These are phyloP conservation scores for Embiotoca jacksoni DNA, from an alignment of 2,113 vertebrate species.

Conservation along the genomic window DNA sequence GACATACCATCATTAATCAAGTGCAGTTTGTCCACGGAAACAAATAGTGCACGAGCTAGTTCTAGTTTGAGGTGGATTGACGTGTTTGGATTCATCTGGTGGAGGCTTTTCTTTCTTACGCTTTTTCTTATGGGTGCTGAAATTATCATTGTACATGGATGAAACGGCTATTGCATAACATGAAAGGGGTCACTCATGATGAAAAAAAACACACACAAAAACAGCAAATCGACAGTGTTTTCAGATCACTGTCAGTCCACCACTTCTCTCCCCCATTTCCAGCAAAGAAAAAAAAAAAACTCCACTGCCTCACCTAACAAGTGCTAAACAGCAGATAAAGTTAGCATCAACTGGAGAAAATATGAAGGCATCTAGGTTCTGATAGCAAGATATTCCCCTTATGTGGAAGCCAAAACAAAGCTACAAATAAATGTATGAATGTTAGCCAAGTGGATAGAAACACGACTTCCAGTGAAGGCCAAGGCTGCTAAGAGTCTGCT, in stretches of 20 bases:
- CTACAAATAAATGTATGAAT: neutral
- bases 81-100: neutral
- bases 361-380: neutral
- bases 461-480: neutral
- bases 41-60: no score
- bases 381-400: neutral
- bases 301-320: no score
- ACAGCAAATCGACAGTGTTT: no score
- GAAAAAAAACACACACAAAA: no score
- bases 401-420: neutral
- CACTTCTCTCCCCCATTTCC: no score
- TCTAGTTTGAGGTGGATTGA: neutral
- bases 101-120: neutral
- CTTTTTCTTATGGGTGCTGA: neutral
- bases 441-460: neutral
- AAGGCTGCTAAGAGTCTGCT: neutral
- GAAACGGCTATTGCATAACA: no score
- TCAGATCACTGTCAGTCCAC: no score
- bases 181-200: no score
- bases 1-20: neutral
- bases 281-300: no score
- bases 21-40: neutral
- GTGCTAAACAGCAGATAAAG: neutral
- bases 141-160: no score
- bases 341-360: neutral